Base-by-base conservation (phyloP, 2,888 invertebrate species). In the Limenitis camilla region DNA sequence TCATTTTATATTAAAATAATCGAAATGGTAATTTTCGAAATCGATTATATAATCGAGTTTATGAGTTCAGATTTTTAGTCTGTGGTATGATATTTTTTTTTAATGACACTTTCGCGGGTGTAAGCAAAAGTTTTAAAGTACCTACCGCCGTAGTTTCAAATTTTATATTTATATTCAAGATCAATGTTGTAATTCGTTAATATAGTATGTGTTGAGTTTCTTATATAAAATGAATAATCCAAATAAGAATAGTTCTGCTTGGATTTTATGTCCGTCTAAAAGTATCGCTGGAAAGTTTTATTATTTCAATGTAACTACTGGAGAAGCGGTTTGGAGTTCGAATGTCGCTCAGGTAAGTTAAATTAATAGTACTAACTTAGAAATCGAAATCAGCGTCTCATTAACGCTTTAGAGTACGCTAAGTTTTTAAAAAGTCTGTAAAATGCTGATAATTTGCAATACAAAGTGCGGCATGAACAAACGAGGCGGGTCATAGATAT, bases 181-280 rank as follows among this genome's bases (percentile, higher is more conserved):
- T 19, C 8, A 39, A 19, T 8, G 19, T 27, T 39, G 9, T 7
- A 7, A 5, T 39, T 1, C 11, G 11, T 27, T 39, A 19, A 19
- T 39, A 19, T 39, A 19, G 27, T 19, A 11, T 29, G 4, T 45
- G 32, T 45, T 28, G 32, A 41, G 7, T 19, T 29, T 19, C 5
- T 29, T 31, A 9, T 30, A n/a, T 19, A 49, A 49, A 40, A 50
- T 44, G 40, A 40, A 29, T 29, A 40, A n/a, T 39, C 19, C n/a
- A 40, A 35, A 44, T 49, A 71, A 68, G 56, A 68, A 67, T 56
- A 64, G 53, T 44, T 65, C 59, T 58, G 73, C 68, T 48, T 84
- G 84, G 84, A 64, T 77, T 53, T 60, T 81, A 32, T 78, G 78
- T 55, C 75, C 72, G 1, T 82, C 82, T 0, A 81, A 77, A 66